Conservation (phyloP, 2,888 invertebrate species). For the Caradrina kadenii region DNA sequence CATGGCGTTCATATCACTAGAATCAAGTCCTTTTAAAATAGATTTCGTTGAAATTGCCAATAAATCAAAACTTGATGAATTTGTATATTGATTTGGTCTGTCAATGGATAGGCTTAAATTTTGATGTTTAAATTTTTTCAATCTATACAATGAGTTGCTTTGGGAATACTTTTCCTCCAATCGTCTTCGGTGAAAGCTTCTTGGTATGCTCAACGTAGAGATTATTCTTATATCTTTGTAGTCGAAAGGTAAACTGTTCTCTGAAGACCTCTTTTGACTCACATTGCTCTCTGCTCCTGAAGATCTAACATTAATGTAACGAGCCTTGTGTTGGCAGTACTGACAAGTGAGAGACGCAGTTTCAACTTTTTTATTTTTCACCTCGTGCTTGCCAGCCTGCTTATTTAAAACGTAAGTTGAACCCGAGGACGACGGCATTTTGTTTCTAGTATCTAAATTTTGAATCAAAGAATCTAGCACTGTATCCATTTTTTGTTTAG, state of each 20-base stretch:
- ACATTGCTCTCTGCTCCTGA: constrained; percentile 24
- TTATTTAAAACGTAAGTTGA: constrained; percentile 76
- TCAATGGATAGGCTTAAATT: constrained; percentile 65
- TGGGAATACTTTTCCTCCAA: constrained; percentile 45
- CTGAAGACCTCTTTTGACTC: constrained; percentile 61
- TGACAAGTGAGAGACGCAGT: constrained; percentile 60
- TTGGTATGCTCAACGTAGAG: constrained; percentile 83
- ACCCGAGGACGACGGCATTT: constrained; percentile 67
- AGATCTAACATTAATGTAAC: constrained; percentile 28
- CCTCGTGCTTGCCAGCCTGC: constrained; percentile 58
- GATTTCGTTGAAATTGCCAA: constrained; percentile 76
- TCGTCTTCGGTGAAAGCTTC: constrained; percentile 68
- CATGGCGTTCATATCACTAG: constrained; percentile 56
- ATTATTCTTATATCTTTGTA: constrained; percentile 74
- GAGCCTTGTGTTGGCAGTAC: constrained; percentile 59
- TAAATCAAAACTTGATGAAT: constrained; percentile 74
- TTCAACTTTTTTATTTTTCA: constrained; percentile 69
- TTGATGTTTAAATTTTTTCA: constrained; percentile 63
- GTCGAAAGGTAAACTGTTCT: constrained; percentile 71
- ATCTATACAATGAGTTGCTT: constrained; percentile 48
- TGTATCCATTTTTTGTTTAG: constrained; percentile 74
- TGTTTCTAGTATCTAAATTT: constrained; percentile 64
- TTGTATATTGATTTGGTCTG: constrained; percentile 61
- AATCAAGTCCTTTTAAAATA: constrained; percentile 69
- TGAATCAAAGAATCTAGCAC: constrained; percentile 76